phyloP scores from a whole-genome alignment of 2,113 vertebrate species.

The Diadophis punctatus region DNA sequence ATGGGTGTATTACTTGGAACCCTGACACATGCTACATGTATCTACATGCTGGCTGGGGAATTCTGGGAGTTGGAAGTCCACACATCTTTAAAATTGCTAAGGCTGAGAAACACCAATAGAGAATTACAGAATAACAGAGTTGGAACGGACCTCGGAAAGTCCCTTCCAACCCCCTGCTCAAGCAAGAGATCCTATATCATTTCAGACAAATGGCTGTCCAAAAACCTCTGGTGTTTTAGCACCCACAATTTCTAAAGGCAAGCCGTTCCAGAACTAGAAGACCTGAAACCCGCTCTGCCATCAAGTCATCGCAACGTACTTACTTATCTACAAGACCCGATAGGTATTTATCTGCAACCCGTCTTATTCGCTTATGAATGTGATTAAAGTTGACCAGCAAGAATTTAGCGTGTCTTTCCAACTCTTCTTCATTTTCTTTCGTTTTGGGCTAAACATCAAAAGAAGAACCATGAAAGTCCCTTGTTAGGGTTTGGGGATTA shows the following conservation, averaged over 20 bases:
- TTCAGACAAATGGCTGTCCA: neutral
- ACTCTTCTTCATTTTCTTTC: slow-evolving; percentile 91
- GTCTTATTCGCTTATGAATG: slow-evolving; percentile 93
- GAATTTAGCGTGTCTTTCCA: slow-evolving; percentile 93
- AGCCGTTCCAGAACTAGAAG: neutral
- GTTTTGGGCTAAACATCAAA: slow-evolving; percentile 83
- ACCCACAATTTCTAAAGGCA: neutral
- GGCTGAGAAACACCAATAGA: too few relatives aligned
- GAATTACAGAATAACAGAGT: too few relatives aligned
- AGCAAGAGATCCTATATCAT: neutral
- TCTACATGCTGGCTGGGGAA: neutral
- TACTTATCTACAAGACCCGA: slow-evolving; percentile 94
- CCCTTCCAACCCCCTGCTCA: too few relatives aligned
- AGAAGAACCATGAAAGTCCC: slow-evolving; percentile 9
- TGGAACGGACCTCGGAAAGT: too few relatives aligned
- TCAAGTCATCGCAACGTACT: slow-evolving; percentile 44
- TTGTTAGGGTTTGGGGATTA: neutral
- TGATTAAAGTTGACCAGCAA: slow-evolving; percentile 95
- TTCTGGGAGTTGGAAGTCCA: neutral
- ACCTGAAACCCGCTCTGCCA: neutral
- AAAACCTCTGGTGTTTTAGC: neutral
- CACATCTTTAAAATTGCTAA: neutral
- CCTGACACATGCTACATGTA: too few relatives aligned
- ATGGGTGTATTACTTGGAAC: too few relatives aligned
- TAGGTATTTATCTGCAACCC: slow-evolving; percentile 95